A percentile compares a stretch with the other conserved stretches of the same genome.
phyloP scores from a whole-genome alignment of 2,113 vertebrate genomes.

The Jaculus jaculus region DNA sequence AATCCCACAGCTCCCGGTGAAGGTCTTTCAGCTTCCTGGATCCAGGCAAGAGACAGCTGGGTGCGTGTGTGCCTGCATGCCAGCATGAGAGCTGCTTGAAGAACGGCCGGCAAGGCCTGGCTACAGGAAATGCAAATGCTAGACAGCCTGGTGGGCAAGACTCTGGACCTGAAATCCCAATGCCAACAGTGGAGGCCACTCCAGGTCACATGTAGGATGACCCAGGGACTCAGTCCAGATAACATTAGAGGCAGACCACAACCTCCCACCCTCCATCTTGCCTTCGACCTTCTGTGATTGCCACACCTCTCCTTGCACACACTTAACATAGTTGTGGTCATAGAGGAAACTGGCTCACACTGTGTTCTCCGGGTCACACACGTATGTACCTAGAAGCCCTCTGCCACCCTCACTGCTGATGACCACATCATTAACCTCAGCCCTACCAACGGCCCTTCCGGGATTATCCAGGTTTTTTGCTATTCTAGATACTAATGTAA shows the following conservation, averaged over 20 bases:
- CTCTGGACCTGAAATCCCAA: background rate
- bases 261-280: background rate
- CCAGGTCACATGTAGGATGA: background rate
- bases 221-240: background rate
- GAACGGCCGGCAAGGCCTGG: background rate
- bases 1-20: background rate
- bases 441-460: background rate
- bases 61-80: background rate
- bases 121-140: background rate
- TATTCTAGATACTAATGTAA: background rate
- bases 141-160: background rate
- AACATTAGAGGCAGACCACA: background rate
- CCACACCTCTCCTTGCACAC: background rate
- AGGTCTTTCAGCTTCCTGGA: background rate
- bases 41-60: background rate
- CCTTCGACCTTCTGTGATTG: background rate
- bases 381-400: background rate
- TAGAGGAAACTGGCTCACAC: background rate
- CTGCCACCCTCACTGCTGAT: background rate
- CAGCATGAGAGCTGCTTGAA: background rate
- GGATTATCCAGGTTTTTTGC: background rate
- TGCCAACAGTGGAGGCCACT: background rate
- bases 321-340: background rate
- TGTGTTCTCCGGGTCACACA: constrained; percentile 9
- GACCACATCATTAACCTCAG: background rate